These are phyloP conservation scores for Andrena hattorfiana DNA, from an alignment of 2,888 invertebrate species.

Conservation along the genomic window DNA sequence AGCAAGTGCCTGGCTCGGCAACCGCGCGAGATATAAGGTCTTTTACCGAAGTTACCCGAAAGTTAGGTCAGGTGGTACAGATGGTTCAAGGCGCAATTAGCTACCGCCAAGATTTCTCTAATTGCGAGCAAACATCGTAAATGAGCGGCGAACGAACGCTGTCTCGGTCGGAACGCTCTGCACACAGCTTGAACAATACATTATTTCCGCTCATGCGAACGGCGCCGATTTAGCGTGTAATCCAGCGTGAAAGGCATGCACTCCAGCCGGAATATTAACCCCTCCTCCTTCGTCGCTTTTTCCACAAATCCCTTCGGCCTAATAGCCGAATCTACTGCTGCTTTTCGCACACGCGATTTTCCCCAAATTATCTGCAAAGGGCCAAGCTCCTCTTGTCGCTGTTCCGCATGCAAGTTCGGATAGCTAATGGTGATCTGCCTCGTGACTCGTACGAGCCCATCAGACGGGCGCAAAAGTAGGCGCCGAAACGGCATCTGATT, in stretches of 20 bases:
- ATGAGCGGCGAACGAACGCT: constrained; percentile 1
- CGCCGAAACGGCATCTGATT: no score
- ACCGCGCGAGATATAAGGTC: constrained; percentile 44
- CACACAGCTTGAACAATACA: constrained; percentile 2
- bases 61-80: constrained; percentile 33
- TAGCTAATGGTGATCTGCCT: no score
- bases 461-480: no score
- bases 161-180: constrained; percentile 6
- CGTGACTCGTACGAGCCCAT: no score
- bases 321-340: background rate
- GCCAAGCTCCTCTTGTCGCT: no score
- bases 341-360: background rate
- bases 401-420: no score
- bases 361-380: no score
- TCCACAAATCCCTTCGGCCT: background rate
- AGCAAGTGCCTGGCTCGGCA: constrained; percentile 4
- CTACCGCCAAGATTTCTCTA: constrained; percentile 38
- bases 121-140: constrained; percentile 33
- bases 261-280: background rate
- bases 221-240: background rate
- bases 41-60: constrained; percentile 35
- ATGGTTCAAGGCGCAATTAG: constrained; percentile 38
- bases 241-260: background rate
- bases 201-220: background rate
- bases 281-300: background rate